These are phyloP conservation scores for Carcharodon carcharias DNA, from an alignment of 2,797 vertebrate genomes.

Conservation along the genomic window DNA sequence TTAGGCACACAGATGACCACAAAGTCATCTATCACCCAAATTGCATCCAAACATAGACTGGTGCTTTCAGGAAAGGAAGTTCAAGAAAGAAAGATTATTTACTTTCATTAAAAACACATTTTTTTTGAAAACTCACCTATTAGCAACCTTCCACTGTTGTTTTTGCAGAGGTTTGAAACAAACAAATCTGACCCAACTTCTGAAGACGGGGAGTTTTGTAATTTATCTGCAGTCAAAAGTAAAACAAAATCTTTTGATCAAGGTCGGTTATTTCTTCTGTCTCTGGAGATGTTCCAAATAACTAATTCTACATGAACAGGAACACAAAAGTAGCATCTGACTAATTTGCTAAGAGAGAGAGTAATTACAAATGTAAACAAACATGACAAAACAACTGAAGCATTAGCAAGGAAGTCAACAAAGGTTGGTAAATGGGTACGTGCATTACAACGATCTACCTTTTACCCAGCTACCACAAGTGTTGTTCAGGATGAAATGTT, in stretches of 20 bases:
- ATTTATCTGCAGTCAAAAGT: not conserved
- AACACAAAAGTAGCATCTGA: not conserved
- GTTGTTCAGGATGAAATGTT: not conserved
- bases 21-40: not conserved
- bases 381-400: not conserved
- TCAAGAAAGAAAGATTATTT: not conserved
- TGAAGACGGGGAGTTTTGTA: not conserved
- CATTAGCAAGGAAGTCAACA: not conserved
- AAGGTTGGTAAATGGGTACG: not conserved
- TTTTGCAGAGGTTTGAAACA: not conserved
- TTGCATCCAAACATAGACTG: not conserved
- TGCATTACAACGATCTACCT: not conserved
- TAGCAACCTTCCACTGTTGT: not conserved
- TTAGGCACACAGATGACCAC: not conserved
- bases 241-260: constrained; percentile 8
- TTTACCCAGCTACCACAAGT: not conserved
- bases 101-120: not conserved
- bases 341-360: not conserved
- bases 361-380: constrained; percentile 14
- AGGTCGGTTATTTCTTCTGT: not conserved
- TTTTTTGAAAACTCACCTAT: not conserved
- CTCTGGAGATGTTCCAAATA: not conserved
- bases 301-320: not conserved
- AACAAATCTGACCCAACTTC: not conserved
- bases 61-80: not conserved